Conservation (phyloP, 2,888 invertebrate genomes). For the Eupithecia subumbrata region DNA sequence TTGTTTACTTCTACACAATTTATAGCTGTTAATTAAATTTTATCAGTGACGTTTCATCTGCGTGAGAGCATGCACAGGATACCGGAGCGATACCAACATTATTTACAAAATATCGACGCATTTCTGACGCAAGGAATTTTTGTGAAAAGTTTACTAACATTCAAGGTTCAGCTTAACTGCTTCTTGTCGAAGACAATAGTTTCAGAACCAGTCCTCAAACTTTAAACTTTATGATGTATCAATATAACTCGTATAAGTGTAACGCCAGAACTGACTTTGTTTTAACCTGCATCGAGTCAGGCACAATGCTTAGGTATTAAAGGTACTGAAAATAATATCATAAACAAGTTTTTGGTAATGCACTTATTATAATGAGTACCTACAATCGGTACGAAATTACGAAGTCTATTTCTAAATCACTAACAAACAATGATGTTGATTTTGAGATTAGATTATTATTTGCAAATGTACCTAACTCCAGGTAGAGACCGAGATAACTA, state of each 20-base stretch:
- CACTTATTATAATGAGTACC: neutral
- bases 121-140: conserved; percentile 30
- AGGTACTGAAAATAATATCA: neutral
- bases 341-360: neutral
- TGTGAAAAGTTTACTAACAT: conserved; percentile 28
- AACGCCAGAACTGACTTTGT: neutral
- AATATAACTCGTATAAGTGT: neutral
- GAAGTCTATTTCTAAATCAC: neutral
- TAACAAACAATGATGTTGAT: conserved; percentile 1
- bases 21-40: conserved; percentile 9
- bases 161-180: conserved; percentile 5
- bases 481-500: conserved; percentile 5
- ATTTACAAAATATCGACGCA: conserved; percentile 34
- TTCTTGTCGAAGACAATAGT: neutral
- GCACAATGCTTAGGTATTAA: neutral
- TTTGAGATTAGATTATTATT: conserved; percentile 4
- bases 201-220: neutral
- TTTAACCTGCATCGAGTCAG: neutral
- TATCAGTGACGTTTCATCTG: conserved; percentile 21
- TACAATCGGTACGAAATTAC: neutral
- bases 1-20: neutral
- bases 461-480: conserved; percentile 7
- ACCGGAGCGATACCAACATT: conserved; percentile 19
- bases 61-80: conserved; percentile 32
- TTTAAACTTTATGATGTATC: neutral